phyloP scores from a whole-genome alignment of 2,888 invertebrate genomes.

The Dicranocentrus wangi region DNA sequence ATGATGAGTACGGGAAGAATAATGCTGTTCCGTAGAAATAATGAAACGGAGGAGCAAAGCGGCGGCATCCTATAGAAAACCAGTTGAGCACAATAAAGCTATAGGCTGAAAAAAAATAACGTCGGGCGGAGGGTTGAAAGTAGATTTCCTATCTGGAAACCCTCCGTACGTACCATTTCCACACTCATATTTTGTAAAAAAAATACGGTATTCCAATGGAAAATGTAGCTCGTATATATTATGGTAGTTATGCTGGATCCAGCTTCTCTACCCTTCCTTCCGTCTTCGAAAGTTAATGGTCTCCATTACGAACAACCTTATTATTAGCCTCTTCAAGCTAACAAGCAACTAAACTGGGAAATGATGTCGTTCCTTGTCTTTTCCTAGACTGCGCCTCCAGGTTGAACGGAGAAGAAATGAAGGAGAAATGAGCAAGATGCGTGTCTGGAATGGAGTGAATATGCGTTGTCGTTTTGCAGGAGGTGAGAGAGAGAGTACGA shows the following conservation, averaged over 20 bases:
- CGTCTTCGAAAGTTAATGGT: constrained; percentile 48
- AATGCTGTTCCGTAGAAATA: background rate
- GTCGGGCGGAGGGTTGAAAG: no score
- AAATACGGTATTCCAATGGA: background rate
- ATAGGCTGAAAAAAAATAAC: no score
- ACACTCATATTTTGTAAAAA: background rate
- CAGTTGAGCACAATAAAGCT: constrained; percentile 15
- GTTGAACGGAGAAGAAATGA: no score
- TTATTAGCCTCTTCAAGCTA: constrained; percentile 56
- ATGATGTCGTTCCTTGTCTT: constrained; percentile 51
- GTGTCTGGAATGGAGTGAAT: background rate
- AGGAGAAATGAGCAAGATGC: constrained; percentile 43
- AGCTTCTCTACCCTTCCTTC: constrained; percentile 13
- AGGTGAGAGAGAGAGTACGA: no score
- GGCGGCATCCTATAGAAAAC: background rate
- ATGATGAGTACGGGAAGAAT: background rate
- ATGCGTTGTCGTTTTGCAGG: no score
- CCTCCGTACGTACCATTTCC: background rate
- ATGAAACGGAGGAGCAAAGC: background rate
- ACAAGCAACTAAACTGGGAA: constrained; percentile 49
- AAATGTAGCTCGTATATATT: background rate
- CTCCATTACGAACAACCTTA: constrained; percentile 52
- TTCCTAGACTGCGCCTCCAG: no score
- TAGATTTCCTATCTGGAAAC: no score
- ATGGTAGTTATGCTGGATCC: background rate